Evolutionary conservation across 2,113 vertebrate species (phyloP).

Genomic region (Litocranius walleri): DNA sequence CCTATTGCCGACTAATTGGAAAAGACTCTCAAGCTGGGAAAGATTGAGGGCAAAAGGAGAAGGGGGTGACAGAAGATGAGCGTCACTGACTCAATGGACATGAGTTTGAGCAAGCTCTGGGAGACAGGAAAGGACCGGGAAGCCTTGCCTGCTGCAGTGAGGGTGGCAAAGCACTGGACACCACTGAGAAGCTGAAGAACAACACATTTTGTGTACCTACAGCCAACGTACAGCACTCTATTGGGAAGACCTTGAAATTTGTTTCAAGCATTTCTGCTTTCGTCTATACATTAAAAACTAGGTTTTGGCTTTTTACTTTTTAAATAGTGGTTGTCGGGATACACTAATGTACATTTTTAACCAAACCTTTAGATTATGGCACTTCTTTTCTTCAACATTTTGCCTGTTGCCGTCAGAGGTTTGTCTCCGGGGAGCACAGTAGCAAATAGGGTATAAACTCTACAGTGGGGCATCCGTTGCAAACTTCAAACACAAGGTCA

Average conservation of each 20-base stretch:
- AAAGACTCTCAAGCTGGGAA: neutral
- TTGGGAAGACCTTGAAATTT: slow-evolving; percentile 49
- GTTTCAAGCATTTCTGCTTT: slow-evolving; percentile 74
- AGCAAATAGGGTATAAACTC: neutral
- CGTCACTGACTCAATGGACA: neutral
- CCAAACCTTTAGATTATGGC: slow-evolving; percentile 19
- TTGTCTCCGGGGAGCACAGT: slow-evolving; percentile 23
- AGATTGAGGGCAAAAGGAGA: neutral
- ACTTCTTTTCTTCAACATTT: slow-evolving; percentile 50
- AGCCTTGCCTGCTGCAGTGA: neutral
- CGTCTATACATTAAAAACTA: slow-evolving; percentile 70
- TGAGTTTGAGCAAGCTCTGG: neutral
- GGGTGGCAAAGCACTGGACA: neutral
- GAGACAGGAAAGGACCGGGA: neutral
- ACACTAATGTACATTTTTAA: slow-evolving; percentile 36
- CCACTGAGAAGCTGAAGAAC: neutral
- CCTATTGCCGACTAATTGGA: neutral
- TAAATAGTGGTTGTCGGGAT: slow-evolving; percentile 66
- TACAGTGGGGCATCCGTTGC: neutral
- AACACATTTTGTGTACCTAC: slow-evolving; percentile 62
- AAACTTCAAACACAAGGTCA: neutral
- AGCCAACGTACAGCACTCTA: slow-evolving; percentile 36
- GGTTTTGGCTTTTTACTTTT: slow-evolving; percentile 74
- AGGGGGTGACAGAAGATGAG: neutral
- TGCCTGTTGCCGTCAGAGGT: slow-evolving; percentile 31